These are phyloP conservation scores for Aegotheles bennettii DNA, from an alignment of 2,113 vertebrate genomes.

Conservation along the genomic window DNA sequence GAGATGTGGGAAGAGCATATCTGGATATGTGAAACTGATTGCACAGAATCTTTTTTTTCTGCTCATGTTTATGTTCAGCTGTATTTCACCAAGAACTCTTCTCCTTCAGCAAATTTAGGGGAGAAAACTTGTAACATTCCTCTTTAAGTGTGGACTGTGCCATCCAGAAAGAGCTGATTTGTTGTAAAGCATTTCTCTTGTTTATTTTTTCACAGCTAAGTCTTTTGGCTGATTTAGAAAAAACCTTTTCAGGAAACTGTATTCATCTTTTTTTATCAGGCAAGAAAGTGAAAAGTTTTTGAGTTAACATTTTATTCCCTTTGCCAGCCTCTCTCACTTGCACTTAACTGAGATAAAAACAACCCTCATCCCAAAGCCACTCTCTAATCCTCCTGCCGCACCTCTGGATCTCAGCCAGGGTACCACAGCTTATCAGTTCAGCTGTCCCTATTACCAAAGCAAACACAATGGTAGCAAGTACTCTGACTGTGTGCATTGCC, in stretches of 20 bases:
- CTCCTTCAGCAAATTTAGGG: neutral
- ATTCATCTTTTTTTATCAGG: neutral
- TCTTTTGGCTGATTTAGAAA: neutral
- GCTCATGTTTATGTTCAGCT: neutral
- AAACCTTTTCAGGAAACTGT: neutral
- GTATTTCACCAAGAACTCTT: neutral
- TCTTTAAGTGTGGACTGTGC: neutral
- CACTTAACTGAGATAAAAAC: neutral
- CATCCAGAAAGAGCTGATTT: neutral
- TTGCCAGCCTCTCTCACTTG: neutral
- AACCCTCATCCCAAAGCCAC: neutral
- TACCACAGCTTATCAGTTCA: neutral
- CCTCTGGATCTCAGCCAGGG: neutral
- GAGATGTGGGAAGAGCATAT: neutral
- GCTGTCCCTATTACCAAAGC: neutral
- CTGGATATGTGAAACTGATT: neutral
- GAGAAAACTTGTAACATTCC: neutral
- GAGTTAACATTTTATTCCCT: neutral
- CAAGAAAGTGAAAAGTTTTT: neutral
- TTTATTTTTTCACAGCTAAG: neutral
- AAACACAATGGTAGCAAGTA: accelerated
- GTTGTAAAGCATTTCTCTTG: neutral
- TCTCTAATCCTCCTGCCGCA: neutral
- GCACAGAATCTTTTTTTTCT: neutral
- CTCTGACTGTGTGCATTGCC: accelerated